phyloP scores from a whole-genome alignment of 2,888 invertebrate genomes.

The Hololepta plana region DNA sequence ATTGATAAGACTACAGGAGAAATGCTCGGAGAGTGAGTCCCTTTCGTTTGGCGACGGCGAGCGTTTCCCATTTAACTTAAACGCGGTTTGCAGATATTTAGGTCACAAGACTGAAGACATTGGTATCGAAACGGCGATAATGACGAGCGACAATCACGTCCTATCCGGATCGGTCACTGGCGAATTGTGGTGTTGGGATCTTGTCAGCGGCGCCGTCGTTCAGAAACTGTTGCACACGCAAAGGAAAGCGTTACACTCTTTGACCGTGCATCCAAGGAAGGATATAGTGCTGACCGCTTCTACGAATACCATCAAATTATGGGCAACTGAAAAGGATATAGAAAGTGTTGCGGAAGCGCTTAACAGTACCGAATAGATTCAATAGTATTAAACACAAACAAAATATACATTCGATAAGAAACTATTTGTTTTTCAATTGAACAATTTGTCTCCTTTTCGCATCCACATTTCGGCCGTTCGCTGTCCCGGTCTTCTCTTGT shows the following conservation, averaged over 20 bases:
- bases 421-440: too few species aligned
- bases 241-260: conserved; percentile 53
- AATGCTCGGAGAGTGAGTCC: conserved; percentile 42
- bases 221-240: conserved; percentile 31
- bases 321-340: conserved; percentile 30
- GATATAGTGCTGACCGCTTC: conserved; percentile 54
- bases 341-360: too few species aligned
- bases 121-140: conserved; percentile 73
- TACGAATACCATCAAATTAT: conserved; percentile 51
- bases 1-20: conserved; percentile 80
- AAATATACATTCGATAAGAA: too few species aligned
- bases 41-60: neutral
- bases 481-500: too few species aligned
- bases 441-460: too few species aligned
- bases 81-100: conserved; percentile 36
- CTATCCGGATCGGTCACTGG: conserved; percentile 85
- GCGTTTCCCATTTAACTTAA: neutral
- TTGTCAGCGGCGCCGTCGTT: conserved; percentile 52
- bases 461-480: too few species aligned
- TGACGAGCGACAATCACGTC: conserved; percentile 68
- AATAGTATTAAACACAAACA: too few species aligned
- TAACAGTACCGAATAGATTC: too few species aligned
- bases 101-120: conserved; percentile 74
- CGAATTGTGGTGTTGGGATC: conserved; percentile 73
- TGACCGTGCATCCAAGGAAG: conserved; percentile 65